Base-by-base conservation (phyloP, 2,113 vertebrate genomes). In the Hippopotamus amphibius region DNA sequence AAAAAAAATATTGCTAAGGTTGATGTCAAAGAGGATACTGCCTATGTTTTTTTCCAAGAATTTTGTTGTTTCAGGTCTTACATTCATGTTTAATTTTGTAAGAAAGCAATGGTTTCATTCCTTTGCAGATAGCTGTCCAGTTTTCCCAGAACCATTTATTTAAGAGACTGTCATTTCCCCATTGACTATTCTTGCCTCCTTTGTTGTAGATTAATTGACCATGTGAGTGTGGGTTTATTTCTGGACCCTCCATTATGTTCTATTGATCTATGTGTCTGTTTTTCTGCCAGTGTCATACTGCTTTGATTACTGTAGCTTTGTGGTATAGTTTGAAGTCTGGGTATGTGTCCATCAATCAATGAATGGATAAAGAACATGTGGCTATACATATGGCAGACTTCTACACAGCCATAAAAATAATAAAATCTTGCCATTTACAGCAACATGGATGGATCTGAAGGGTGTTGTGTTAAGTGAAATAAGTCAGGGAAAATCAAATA, bases 321-420 rank as follows among this genome's bases (percentile, higher is more conserved):
- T 14, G 19, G 77, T 55, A 63, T 63, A 15, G 50, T 37, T 80
- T 80, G 33, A 80, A 55, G 33, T 53, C 48, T 55, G 77, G 53
- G 33, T 55, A 10, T 50, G 24, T 9, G 33, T 24, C 21, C 0
- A 0, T n/a, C 22, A 17, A 30, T 79, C 10, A 21, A n/a, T 55
- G 30, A 79, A 79, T 79, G 48, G 76, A n/a, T 7, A n/a, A 53
- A 14, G 48, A 53, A 13, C 5, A 6, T 50, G 5, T 79, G 48
- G 16, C 48, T 21, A 53, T 53, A 53, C 12, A 79, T 22, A 53
- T 30, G 22, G 48, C 55, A 6, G 30, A 14, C 22, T 53, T 53
- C n/a, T 55, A n/a, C 48, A 10, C 30, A 55, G 76, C 10, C 10
- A 22, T 79, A 79, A n/a, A 79, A 79, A 55, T 7, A 11, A 53